A percentile compares a stretch with the other conserved stretches of the same genome.
Conservation (phyloP, 2,113 vertebrate species). For the Rhabdornis inornatus region DNA sequence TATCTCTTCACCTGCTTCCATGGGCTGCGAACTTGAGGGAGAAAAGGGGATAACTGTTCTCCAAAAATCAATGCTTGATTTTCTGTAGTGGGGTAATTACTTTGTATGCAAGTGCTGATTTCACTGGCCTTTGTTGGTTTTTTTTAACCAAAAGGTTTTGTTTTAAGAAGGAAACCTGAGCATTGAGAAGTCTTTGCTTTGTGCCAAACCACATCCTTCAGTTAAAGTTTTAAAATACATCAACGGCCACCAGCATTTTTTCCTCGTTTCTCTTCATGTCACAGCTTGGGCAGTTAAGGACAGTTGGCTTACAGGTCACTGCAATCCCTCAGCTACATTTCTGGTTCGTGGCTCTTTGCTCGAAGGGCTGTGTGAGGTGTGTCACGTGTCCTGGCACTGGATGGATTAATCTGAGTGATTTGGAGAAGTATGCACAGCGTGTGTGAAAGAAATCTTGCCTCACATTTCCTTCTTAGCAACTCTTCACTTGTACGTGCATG, state of each 20-base stretch:
- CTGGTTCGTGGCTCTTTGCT: slow-evolving; percentile 20
- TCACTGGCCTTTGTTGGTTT: neutral
- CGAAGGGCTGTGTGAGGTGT: neutral
- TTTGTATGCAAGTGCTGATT: neutral
- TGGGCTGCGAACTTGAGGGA: neutral
- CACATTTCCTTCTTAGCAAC: neutral
- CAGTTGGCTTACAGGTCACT: neutral
- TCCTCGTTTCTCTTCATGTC: neutral
- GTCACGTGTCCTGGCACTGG: neutral
- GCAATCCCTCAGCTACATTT: neutral
- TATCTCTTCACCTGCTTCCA: neutral
- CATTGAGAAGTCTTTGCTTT: neutral
- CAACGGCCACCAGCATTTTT: neutral
- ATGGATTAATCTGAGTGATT: neutral
- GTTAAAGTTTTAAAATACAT: neutral
- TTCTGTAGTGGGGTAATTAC: neutral
- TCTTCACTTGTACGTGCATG: neutral
- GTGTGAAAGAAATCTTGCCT: neutral
- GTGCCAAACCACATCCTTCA: neutral
- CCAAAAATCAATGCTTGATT: neutral
- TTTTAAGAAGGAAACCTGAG: neutral
- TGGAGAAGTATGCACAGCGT: neutral
- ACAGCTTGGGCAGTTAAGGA: neutral
- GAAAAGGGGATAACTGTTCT: neutral
- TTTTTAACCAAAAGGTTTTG: neutral